Conservation (phyloP, 2,888 invertebrate genomes). For the Myopa testacea region DNA sequence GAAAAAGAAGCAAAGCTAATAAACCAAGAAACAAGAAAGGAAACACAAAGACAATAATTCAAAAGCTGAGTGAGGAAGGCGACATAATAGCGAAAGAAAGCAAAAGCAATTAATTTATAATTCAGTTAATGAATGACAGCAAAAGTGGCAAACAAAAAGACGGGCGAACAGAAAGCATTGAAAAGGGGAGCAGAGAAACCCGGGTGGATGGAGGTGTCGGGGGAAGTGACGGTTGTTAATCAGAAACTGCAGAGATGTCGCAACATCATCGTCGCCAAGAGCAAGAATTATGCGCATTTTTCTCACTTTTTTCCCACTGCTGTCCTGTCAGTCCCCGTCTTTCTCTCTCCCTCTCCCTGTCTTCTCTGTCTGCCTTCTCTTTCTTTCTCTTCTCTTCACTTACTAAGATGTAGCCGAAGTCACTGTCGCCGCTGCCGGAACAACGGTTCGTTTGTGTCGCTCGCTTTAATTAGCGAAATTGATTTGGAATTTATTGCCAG, state of each 20-base stretch:
- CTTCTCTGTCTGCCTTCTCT: not conserved
- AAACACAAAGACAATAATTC: not conserved
- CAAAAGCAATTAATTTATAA: not conserved
- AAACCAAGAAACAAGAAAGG: too few relatives aligned
- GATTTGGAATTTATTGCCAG: slow-evolving; percentile 63
- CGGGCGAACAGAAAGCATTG: too few relatives aligned
- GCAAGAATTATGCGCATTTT: slow-evolving; percentile 28
- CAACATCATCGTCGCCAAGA: slow-evolving; percentile 40
- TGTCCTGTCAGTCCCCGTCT: not conserved
- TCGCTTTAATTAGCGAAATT: slow-evolving; percentile 61
- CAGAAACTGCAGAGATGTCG: not conserved
- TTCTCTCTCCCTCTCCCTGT: not conserved
- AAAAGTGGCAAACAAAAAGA: not conserved
- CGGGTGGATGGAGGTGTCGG: not conserved
- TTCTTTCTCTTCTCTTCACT: too few relatives aligned
- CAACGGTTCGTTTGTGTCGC: slow-evolving; percentile 38
- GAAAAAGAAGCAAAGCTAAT: not conserved
- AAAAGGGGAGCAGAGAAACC: not conserved
- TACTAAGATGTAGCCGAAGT: not conserved
- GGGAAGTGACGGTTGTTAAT: not conserved
- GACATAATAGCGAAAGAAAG: not conserved
- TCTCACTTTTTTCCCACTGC: not conserved
- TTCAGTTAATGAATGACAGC: not conserved
- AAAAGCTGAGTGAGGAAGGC: not conserved
- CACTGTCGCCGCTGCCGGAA: not conserved